Evolutionary conservation across 2,113 vertebrate genomes (phyloP), one percentile per base, ranked within the genome.

Genomic region (Falco punctatus): DNA sequence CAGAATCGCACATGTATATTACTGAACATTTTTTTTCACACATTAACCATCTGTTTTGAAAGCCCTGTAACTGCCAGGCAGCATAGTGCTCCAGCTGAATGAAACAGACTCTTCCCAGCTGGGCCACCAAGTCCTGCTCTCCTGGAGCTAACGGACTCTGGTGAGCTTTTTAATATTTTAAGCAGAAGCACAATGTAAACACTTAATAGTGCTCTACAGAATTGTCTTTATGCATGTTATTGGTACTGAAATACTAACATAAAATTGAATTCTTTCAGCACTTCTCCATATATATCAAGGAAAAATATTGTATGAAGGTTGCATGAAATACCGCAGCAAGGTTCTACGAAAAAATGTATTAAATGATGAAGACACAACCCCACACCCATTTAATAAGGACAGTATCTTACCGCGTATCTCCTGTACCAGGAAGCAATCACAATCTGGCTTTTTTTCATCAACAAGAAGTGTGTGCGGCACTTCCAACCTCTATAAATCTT

Each of bases 401-500:
- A 44, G 55, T 42, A 27, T 91, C 99, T 98, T 97, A 99, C 99
- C 46, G 99, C 98, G 0, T 98, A 99, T 98, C 99, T 98, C 90
- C 99, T 98, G 96, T 98, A 99, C 99, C 99, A 99, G 33, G 99
- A 98, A 2, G 99, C 97, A 58, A 99, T 98, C 93, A 99, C 98
- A 19, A 99, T 97, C 96, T 99, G 99, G 97, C 99, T 99, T 90
- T 97, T 98, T 15, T 99, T 99, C 98, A 99, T 98, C 35, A 99
- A 97, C 91, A 99, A 97, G 96, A 99, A 99, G 73, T 96, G 98
- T 11, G 96, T 98, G 70, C 99, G 99, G 78, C 98, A 98, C 94
- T 99, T 99, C 99, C 99, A 99, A 2, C 99, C 99, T 19, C 99
- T 98, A 92, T 99, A 99, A 97, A 99, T 99, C 98, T 99, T 99